Base-by-base conservation (phyloP, 2,888 invertebrate genomes). In the Anoncus sp. region DNA sequence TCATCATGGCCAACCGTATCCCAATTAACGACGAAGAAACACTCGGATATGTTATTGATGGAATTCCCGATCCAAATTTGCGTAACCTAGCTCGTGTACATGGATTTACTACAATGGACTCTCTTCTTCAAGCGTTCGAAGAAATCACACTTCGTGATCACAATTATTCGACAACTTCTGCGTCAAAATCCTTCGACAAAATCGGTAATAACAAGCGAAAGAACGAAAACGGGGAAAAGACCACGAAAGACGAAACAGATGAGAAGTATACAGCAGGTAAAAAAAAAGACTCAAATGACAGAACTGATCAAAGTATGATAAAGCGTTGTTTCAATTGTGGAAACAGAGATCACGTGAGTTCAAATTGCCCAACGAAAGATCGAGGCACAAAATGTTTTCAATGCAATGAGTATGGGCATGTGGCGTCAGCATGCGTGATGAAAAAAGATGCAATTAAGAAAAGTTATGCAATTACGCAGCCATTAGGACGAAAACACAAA, bases 271-370 rank as follows among this genome's bases (percentile, higher is more conserved):
- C n/a, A n/a, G n/a, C n/a, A 12, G 55, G n/a, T 18, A 60, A 60
- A 0, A 70, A 24, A 18, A 53, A 16, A 9, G 24, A 24, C 10
- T 77, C 27, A 38, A 14, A 16, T 1, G 51, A 43, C 5, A 24
- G 51, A 12, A 75, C 49, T 59, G 47, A 55, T 2, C 20, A 51
- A 5, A 7, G 5, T 10, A 53, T 1, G 1, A 35, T 16, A 38
- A 77, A 55, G n/a, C 10, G 22, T 38, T 76, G 71, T 65, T 65
- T 20, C 59, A 76, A 76, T 59, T 71, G 65, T 12, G 65, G 76
- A 10, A 27, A 35, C 4, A 35, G 55, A 2, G 65, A 67, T 12
- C 81, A 76, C 45, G 18, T 75, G 5, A 69, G 74, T n/a, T n/a
- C n/a, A n/a, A n/a, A n/a, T n/a, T n/a, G n/a, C n/a, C n/a, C n/a